Evolutionary conservation across 2,888 invertebrate genomes (phyloP), one percentile per base, ranked within the genome.

Genomic region (Mythimna ferrago): DNA sequence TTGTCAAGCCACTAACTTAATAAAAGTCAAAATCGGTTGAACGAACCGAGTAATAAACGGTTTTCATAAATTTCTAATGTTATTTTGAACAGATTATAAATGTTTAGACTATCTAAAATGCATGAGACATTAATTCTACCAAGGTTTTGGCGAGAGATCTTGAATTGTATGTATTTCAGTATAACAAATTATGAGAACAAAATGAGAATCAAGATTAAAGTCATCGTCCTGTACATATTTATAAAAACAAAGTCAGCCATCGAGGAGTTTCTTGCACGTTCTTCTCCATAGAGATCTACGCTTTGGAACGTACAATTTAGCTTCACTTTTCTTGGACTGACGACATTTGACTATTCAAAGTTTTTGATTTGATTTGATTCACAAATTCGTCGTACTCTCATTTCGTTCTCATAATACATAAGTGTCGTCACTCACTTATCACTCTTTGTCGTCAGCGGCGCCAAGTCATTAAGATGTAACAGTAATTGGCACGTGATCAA

Each of bases 351-450:
- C 26, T 26, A 26, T 26, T 26, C 26, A 26, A 26, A 26, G 26
- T 26, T 26, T 26, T 26, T 26, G 26, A 26, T 26, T 26, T 26
- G 26, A 26, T 26, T 26, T 26, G 26, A 26, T 26, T 19, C 14
- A 32, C n/a, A 57, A 19, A 32, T 4, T 19, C 1, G 2, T 54
- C 26, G 9, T 32, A 78, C 62, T 53, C 62, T 77, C 9, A 77
- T 70, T 75, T 51, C 26, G n/a, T 51, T 51, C 21, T n/a, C 41
- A 65, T 1, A 53, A 5, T 26, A 19, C 14, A 2, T 14, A 32
- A 73, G 11, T 5, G 3, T 80, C 21, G 61, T 65, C 75, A 67
- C 60, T 65, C 61, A 73, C 61, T 67, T 78, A 64, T 67, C 60
- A 65, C 35, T 21, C 51, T 44, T 38, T 32, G 26, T 56, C 74